These are phyloP conservation scores for Drosophila watanabei DNA, from an alignment of 1,140 invertebrate species.

Conservation along the genomic window DNA sequence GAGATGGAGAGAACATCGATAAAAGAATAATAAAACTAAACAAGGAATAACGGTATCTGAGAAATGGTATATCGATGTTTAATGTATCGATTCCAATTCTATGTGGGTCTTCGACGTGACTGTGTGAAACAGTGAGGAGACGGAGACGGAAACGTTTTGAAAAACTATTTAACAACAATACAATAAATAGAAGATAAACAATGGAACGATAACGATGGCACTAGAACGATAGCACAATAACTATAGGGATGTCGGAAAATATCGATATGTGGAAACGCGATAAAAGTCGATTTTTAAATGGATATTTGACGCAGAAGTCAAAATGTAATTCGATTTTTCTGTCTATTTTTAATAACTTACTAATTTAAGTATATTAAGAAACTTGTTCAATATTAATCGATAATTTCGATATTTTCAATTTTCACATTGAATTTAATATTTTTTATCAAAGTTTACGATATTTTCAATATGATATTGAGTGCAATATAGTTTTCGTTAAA, in stretches of 20 bases:
- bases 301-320: neutral
- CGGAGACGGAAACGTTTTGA: neutral
- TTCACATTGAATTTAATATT: neutral
- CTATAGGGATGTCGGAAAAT: neutral
- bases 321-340: neutral
- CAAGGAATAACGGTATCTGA: neutral
- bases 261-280: neutral
- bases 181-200: constrained; percentile 2
- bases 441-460: neutral
- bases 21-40: neutral
- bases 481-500: neutral
- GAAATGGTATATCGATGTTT: neutral
- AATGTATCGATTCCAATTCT: constrained; percentile 31
- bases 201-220: constrained; percentile 10
- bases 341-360: neutral
- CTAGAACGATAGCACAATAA: constrained; percentile 3
- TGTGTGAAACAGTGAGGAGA: neutral
- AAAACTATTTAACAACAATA: neutral
- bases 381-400: neutral
- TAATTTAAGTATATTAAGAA: neutral
- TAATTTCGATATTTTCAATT: neutral
- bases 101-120: constrained; percentile 33
- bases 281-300: too few species aligned
- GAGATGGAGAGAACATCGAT: neutral
- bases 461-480: neutral